Evolutionary conservation across 2,113 vertebrate species (phyloP).

Genomic region (Axis porcinus): DNA sequence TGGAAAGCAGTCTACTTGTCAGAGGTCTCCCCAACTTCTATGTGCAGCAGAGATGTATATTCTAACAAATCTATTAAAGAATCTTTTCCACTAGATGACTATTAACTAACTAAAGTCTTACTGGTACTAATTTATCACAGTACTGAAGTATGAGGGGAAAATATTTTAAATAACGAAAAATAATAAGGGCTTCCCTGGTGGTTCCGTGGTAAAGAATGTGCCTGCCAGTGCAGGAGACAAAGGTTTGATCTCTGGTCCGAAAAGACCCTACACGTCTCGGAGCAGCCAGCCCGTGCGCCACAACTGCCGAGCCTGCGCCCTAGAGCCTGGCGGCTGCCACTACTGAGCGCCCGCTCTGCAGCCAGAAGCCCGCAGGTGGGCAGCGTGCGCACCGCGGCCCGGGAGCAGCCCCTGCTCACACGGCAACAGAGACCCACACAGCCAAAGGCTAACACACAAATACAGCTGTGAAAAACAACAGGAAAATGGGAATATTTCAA

Average conservation of each 20-base stretch:
- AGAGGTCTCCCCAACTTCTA: background rate
- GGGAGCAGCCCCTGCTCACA: background rate
- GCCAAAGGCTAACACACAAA: background rate
- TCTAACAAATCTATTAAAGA: background rate
- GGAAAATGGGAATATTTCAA: background rate
- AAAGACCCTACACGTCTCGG: background rate
- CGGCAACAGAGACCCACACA: background rate
- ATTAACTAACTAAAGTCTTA: constrained; percentile 11
- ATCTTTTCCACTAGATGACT: background rate
- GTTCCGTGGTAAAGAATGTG: background rate
- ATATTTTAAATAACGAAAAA: constrained; percentile 17
- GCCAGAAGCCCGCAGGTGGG: background rate
- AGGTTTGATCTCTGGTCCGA: background rate
- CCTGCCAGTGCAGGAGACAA: background rate
- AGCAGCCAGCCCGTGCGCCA: background rate
- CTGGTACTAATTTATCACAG: constrained; percentile 20
- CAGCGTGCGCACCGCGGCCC: background rate
- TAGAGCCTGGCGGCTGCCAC: background rate
- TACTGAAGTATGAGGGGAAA: background rate
- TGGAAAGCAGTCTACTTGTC: background rate
- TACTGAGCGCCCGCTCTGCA: background rate
- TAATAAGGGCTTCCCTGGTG: background rate
- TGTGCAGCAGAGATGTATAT: background rate
- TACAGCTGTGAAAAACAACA: background rate
- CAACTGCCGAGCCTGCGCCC: background rate